A percentile compares a stretch with the other conserved stretches of the same genome.
Evolutionary conservation across 1,140 invertebrate genomes (phyloP).

Genomic region (Caligus rogercresseyi): DNA sequence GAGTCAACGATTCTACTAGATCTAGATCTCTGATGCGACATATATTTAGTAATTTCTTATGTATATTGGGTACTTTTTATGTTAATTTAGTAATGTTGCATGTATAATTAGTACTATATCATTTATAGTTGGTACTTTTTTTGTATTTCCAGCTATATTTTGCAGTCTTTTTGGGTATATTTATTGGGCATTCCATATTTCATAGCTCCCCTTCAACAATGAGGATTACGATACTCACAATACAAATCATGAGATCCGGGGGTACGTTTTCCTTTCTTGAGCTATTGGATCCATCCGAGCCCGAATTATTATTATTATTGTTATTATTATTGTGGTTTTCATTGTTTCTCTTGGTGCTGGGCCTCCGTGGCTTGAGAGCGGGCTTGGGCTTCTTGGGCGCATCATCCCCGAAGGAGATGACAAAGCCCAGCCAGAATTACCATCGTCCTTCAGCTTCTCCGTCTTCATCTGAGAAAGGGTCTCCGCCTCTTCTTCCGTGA

Average conservation of each 20-base stretch:
- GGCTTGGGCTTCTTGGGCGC: conserved; percentile 68
- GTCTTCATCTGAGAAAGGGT: conserved; percentile 24
- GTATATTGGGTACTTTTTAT: too few relatives aligned
- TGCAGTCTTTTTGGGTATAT: too few relatives aligned
- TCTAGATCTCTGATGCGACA: too few relatives aligned
- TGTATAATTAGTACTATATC: too few relatives aligned
- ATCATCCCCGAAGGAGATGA: conserved; percentile 76
- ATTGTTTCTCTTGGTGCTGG: conserved; percentile 21
- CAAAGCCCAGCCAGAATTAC: conserved; percentile 62
- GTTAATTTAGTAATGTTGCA: too few relatives aligned
- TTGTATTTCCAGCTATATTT: too few relatives aligned
- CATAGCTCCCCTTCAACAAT: too few relatives aligned
- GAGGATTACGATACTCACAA: not conserved
- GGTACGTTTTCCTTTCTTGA: conserved; percentile 14
- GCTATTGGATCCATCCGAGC: conserved; percentile 21
- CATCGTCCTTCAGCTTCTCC: conserved; percentile 28
- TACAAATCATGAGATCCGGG: conserved; percentile 12
- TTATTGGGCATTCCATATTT: too few relatives aligned
- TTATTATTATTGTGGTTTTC: conserved; percentile 6
- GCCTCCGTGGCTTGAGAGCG: conserved; percentile 47
- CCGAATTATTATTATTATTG: too few relatives aligned
- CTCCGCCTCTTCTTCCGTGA: conserved; percentile 22
- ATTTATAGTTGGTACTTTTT: too few relatives aligned
- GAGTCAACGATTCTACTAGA: too few relatives aligned
- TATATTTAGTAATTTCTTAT: too few relatives aligned